phyloP scores from a whole-genome alignment of 2,113 vertebrate species.

The Apaloderma vittatum region DNA sequence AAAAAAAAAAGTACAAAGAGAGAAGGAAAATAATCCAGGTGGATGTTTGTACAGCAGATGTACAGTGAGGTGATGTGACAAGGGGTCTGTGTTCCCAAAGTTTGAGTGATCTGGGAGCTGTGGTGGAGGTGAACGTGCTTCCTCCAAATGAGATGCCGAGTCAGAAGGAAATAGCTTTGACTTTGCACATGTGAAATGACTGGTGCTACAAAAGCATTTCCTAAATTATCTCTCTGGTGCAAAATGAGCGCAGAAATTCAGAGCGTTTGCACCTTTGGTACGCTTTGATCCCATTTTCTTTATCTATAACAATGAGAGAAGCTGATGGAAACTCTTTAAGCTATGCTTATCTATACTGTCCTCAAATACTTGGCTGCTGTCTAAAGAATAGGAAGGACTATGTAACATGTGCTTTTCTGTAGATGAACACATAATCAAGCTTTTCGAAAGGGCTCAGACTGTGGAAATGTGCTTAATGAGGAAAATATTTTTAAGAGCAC shows the following conservation, averaged over 20 bases:
- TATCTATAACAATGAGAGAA: not conserved
- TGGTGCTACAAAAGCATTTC: not conserved
- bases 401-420: not conserved
- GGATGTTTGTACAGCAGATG: not conserved
- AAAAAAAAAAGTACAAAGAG: not conserved
- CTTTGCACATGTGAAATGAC: not conserved
- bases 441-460: not conserved
- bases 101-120: not conserved
- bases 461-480: not conserved
- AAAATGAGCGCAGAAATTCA: not conserved
- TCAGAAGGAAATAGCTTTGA: not conserved
- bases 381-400: not conserved
- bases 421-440: not conserved
- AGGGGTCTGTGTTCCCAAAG: not conserved
- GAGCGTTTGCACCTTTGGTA: not conserved
- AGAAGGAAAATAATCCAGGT: not conserved
- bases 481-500: not conserved
- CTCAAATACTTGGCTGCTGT: not conserved
- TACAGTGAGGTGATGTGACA: not conserved
- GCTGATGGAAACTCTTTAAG: not conserved
- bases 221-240: not conserved
- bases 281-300: not conserved
- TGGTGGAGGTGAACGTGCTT: rapidly evolving
- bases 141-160: not conserved
- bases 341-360: not conserved